phyloP scores from a whole-genome alignment of 2,797 vertebrate genomes.

The Anguilla obscura region DNA sequence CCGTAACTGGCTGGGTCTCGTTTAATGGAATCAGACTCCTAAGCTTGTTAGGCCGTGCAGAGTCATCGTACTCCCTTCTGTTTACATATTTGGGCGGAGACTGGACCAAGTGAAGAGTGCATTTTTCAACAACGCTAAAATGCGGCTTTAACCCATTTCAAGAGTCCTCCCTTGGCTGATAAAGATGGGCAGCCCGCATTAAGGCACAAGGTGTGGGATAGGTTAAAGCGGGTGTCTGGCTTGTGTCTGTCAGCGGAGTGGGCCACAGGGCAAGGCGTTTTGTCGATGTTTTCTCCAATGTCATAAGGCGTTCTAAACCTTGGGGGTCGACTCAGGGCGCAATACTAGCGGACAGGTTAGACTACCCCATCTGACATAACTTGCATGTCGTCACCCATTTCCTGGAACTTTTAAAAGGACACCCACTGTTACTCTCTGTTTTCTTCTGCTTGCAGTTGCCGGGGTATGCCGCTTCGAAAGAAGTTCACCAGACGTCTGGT shows the following conservation, averaged over 20 bases:
- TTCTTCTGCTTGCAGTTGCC: neutral
- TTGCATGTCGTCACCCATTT: neutral
- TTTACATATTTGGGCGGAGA: slow-evolving; percentile 54
- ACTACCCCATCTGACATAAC: neutral
- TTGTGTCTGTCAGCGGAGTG: neutral
- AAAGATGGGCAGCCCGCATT: neutral
- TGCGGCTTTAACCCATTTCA: neutral
- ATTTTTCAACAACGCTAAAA: slow-evolving; percentile 16
- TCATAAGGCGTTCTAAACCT: neutral
- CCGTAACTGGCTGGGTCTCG: slow-evolving; percentile 48
- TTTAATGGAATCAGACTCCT: slow-evolving; percentile 45
- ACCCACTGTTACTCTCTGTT: neutral
- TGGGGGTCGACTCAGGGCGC: neutral
- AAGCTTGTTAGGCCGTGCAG: slow-evolving; percentile 18
- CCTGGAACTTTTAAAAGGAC: neutral
- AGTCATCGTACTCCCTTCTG: slow-evolving; percentile 48
- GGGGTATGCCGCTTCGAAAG: neutral
- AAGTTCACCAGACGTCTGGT: slow-evolving; percentile 51
- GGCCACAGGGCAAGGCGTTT: neutral
- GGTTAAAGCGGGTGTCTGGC: neutral
- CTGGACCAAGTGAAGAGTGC: slow-evolving; percentile 48
- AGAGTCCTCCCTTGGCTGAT: neutral
- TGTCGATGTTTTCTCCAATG: neutral
- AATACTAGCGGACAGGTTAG: slow-evolving; percentile 3
- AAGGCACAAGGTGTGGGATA: neutral